Base-by-base conservation (phyloP, 2,797 vertebrate genomes). In the Pangasius larnaudii region DNA sequence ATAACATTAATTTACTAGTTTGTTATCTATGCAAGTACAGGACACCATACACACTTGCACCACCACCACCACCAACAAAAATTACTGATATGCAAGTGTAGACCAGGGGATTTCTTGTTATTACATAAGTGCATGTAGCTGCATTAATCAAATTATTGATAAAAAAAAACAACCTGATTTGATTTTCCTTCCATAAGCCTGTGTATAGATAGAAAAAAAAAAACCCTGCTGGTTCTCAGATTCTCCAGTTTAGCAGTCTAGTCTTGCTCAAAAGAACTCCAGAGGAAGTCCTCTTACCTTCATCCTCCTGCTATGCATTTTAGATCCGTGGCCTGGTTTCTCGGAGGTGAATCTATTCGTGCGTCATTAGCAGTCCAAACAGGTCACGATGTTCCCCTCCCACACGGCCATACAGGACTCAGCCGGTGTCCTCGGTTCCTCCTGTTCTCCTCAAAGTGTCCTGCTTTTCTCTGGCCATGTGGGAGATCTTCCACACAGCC, bases 341-440 rank as follows among this genome's bases (percentile, higher is more conserved):
- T 81, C 65, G 7, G 77, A 87, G 84, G 90, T 59, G 71, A 84
- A 22, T 63, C 63, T 56, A 42, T 18, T 71, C n/a, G 8, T 84
- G 80, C 67, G 51, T 88, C 90, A 88, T 81, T 36, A 78, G 79
- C 49, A 59, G 51, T 81, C 85, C 87, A 85, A 90, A 88, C 53
- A 65, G 88, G 88, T 89, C 88, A 87, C 30, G 10, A 46, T 88
- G 90, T 88, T 88, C 86, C 88, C 22, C 63, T 87, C 51, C 30
- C 9, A 63, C 74, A 79, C 6, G 58, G 51, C 42, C 19, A 27
- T 75, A 30, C 36, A 33, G 65, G 79, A 85, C 80, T 30, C 56
- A 39, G 80, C 75, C n/a, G 24, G 39, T 88, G 88, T 84, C 30
- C 80, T 85, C 71, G 18, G 49, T 82, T 86, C 65, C 74, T 81